Conservation (phyloP, 2,888 invertebrate species). For the Camptogramma bilineatum region DNA sequence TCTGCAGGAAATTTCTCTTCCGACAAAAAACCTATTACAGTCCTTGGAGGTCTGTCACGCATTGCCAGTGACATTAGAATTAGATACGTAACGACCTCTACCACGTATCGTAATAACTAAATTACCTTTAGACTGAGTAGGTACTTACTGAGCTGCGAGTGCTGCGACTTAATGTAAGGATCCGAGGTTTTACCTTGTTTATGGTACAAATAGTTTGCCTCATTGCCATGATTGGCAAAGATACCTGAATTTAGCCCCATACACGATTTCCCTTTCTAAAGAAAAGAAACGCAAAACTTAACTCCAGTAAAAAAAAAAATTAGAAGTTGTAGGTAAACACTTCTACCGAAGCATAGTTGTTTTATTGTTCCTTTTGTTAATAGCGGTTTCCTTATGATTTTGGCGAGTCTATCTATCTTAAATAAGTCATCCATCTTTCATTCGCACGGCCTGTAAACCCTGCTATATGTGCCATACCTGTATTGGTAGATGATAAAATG, state of each 20-base stretch:
- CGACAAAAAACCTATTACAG: conserved; percentile 44
- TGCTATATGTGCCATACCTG: conserved; percentile 18
- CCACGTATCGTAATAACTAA: conserved; percentile 55
- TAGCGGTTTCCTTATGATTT: background rate
- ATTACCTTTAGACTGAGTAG: conserved; percentile 48
- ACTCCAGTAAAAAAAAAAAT: no score
- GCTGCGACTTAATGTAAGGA: background rate
- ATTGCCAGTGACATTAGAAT: conserved; percentile 37
- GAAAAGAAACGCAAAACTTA: no score
- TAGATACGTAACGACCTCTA: conserved; percentile 44
- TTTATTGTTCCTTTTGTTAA: no score
- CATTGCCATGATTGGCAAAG: no score
- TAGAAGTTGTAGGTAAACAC: no score
- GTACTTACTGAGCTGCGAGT: background rate
- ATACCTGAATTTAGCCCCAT: no score
- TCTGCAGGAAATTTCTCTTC: conserved; percentile 39
- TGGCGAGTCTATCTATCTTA: background rate
- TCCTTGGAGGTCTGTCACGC: conserved; percentile 40
- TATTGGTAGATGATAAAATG: conserved; percentile 81
- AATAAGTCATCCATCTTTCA: conserved; percentile 59
- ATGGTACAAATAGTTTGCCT: background rate
- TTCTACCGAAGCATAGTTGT: no score
- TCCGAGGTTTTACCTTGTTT: background rate
- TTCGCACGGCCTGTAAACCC: conserved; percentile 63
- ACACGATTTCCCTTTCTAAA: no score